Evolutionary conservation across 1,140 invertebrate genomes (phyloP), one percentile per base, ranked within the genome.

Genomic region (Ceratina japonica): DNA sequence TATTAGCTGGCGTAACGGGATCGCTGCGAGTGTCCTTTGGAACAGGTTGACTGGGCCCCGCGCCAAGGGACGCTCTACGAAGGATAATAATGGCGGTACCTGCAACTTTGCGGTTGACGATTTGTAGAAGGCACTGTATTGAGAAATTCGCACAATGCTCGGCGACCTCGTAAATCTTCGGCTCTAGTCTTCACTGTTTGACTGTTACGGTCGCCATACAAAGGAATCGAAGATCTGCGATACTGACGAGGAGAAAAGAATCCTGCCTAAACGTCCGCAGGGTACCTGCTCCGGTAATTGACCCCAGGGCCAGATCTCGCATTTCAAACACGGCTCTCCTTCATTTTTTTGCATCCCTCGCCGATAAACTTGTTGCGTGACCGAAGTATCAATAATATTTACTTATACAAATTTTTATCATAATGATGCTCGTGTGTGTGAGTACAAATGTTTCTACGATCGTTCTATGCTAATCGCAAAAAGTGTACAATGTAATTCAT

Each of bases 71-170:
- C 76, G 77, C 69, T 64, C 69, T 77, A 71, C 66, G 56, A 77
- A 62, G 18, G 31, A 63, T 69, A 61, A 83, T 77, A 77, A 76
- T 64, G 74, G 16, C 62, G 59, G 61, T 79, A 80, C 68, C 74
- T 81, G 73, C n/a, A 64, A 64, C 63, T 73, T 63, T 83, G 79
- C 15, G 61, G 71, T 78, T 22, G 51, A 59, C 15, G 77, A 82
- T 82, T 86, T 80, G 81, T 85, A 44, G 37, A 44, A 44, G 70
- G 69, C 70, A 56, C 70, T 37, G 65, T 22, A n/a, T n/a, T n/a
- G 13, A 80, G 65, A 63, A 72, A 54, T 75, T 56, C 37, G 37
- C 66, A 63, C 31, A 78, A 24, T 56, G 10, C 52, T 4, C 0
- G 27, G 37, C 62, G 18, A 59, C 15, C 12, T 76, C 65, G 74